These are phyloP conservation scores for Peromyscus leucopus DNA, from an alignment of 2,113 vertebrate species.

Conservation along the genomic window DNA sequence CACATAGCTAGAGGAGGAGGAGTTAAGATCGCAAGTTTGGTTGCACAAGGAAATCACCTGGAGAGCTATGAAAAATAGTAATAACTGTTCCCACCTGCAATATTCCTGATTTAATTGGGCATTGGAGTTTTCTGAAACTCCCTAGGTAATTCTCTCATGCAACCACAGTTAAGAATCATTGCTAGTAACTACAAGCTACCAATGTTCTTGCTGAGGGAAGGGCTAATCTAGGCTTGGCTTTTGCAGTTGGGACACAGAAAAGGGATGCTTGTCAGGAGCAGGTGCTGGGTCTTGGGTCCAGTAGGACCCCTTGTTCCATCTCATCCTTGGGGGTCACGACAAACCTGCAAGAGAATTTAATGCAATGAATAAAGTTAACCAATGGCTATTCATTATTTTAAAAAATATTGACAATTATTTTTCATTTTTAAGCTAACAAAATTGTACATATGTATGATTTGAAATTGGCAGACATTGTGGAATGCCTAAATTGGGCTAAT, in stretches of 20 bases:
- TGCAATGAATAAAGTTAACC: background rate
- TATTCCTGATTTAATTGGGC: background rate
- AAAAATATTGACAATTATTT: background rate
- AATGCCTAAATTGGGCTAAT: background rate
- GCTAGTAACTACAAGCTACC: background rate
- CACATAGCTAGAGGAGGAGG: background rate
- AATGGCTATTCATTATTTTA: background rate
- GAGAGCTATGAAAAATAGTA: background rate
- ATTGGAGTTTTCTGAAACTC: background rate
- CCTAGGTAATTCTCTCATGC: background rate
- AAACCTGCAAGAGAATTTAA: background rate
- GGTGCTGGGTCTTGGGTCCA: background rate
- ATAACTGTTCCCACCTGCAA: background rate
- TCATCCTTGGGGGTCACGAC: background rate
- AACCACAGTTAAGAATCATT: background rate
- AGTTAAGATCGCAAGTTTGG: background rate
- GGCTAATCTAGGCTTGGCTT: background rate
- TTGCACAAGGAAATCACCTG: background rate
- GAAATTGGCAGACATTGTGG: background rate
- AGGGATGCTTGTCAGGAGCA: background rate
- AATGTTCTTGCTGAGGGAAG: background rate
- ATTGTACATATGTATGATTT: background rate
- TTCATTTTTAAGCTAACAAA: background rate
- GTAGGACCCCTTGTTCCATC: background rate
- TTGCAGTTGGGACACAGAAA: background rate